phyloP scores from a whole-genome alignment of 2,888 invertebrate genomes.

The Bhutanitis thaidina region DNA sequence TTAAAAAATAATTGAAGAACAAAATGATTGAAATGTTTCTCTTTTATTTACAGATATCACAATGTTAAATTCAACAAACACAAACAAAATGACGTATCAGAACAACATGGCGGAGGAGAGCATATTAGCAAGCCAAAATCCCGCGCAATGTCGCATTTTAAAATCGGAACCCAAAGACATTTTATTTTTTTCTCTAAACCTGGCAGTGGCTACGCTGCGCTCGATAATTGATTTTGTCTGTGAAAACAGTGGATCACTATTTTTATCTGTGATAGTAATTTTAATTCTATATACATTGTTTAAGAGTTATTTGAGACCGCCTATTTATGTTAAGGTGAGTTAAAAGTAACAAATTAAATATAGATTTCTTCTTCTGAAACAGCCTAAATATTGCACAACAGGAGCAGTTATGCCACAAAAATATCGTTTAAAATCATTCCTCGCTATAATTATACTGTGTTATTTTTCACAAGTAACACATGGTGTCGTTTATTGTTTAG shows the following conservation, averaged over 20 bases:
- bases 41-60: neutral
- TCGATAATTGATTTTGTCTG: neutral
- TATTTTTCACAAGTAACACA: too few species aligned
- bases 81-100: neutral
- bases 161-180: conserved; percentile 1
- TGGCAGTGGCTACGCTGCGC: neutral
- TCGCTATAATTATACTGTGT: too few species aligned
- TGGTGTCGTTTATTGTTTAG: too few species aligned
- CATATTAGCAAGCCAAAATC: neutral
- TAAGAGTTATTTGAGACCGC: conserved; percentile 12
- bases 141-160: conserved; percentile 11
- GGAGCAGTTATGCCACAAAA: too few species aligned
- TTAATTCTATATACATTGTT: neutral
- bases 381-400: too few species aligned
- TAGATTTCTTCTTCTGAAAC: too few species aligned
- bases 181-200: neutral
- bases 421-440: too few species aligned
- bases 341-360: too few species aligned
- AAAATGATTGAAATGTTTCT: too few species aligned
- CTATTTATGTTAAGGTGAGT: conserved; percentile 15
- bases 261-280: neutral
- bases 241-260: neutral
- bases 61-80: neutral
- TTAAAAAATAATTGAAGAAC: too few species aligned
- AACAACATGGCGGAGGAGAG: conserved; percentile 6